Percentiles rank a stretch among this genome's conserved stretches.
Conservation (phyloP, 2,888 invertebrate genomes). For the Apomyelois bistriatella region DNA sequence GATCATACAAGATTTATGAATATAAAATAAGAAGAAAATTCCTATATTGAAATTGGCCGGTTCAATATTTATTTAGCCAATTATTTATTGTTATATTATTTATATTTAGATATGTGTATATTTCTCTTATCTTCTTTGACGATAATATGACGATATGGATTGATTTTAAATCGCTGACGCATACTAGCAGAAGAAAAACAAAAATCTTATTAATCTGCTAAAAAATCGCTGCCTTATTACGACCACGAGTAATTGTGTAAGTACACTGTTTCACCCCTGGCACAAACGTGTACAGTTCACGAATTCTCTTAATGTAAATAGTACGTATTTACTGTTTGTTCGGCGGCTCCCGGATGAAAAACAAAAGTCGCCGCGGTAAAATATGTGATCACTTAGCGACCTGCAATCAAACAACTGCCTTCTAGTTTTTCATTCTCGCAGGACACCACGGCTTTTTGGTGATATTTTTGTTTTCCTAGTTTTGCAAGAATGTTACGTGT, state of each 20-base stretch:
- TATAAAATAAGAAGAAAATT: no score
- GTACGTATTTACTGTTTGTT: constrained; percentile 32
- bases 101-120: no score
- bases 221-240: constrained; percentile 6
- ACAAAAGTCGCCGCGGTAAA: constrained; percentile 57
- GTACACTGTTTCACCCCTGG: neutral
- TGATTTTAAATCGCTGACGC: no score
- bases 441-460: constrained; percentile 27
- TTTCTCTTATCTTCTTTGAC: no score
- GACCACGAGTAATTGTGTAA: neutral
- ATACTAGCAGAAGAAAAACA: no score
- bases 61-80: no score
- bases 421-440: constrained; percentile 57
- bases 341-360: constrained; percentile 47
- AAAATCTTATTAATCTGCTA: neutral
- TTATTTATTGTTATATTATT: no score
- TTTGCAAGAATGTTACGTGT: no score
- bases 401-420: constrained; percentile 70
- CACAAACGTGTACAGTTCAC: constrained; percentile 15
- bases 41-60: no score
- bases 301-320: constrained; percentile 28
- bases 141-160: no score
- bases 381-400: constrained; percentile 78
- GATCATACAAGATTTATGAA: no score
- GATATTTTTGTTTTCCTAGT: constrained; percentile 15